Evolutionary conservation across 2,888 invertebrate genomes (phyloP).

Genomic region (Sabatieria punctata): DNA sequence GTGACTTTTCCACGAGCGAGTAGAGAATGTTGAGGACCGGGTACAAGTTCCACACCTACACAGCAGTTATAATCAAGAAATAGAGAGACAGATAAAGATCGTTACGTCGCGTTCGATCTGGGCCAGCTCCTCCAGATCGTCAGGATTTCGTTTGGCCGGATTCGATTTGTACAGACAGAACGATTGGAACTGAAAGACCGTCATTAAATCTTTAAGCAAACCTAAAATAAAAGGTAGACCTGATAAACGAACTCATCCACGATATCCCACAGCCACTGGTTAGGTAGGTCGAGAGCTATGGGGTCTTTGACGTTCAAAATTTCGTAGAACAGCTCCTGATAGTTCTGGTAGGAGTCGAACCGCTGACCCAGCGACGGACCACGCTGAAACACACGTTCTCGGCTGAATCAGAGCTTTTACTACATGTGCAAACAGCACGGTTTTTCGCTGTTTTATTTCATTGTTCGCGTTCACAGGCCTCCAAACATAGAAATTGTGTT

Average conservation of each 20-base stretch:
- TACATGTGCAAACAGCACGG: background rate
- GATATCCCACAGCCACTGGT: conserved; percentile 98
- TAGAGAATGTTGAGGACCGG: conserved; percentile 93
- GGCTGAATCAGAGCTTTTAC: conserved; percentile 1
- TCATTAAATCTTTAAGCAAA: conserved; percentile 38
- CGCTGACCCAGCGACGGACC: conserved; percentile 79
- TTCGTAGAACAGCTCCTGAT: conserved; percentile 90
- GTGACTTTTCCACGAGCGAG: conserved; percentile 89
- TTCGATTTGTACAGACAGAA: conserved; percentile 61
- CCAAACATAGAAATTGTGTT: too few relatives aligned
- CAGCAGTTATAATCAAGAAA: background rate
- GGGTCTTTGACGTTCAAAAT: conserved; percentile 47
- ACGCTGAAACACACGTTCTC: conserved; percentile 39
- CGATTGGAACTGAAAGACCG: conserved; percentile 48
- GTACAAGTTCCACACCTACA: conserved; percentile 74
- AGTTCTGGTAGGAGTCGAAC: conserved; percentile 88
- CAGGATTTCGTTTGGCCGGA: conserved; percentile 53
- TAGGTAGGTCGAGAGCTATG: conserved; percentile 48
- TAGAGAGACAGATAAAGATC: conserved; percentile 6
- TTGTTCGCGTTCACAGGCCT: too few relatives aligned
- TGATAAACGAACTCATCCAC: conserved; percentile 99
- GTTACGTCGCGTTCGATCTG: conserved; percentile 58
- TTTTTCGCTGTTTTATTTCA: too few relatives aligned
- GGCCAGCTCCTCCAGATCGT: conserved; percentile 46
- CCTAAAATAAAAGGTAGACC: conserved; percentile 22